phyloP scores from a whole-genome alignment of 1,140 invertebrate species.

The Piezodorus guildinii region DNA sequence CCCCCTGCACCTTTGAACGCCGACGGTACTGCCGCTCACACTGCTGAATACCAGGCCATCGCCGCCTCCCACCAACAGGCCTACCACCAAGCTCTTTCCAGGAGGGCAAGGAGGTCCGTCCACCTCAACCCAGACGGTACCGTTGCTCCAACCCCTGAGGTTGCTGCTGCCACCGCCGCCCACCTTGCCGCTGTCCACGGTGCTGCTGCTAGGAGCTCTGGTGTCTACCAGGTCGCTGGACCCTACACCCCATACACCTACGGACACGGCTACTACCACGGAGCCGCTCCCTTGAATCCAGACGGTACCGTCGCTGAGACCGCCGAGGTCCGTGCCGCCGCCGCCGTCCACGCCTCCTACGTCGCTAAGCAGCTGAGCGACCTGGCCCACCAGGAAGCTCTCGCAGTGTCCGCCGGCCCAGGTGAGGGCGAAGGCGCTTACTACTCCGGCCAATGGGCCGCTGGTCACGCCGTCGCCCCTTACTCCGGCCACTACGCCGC shows the following conservation, averaged over 20 bases:
- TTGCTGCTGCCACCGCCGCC: conserved; percentile 29
- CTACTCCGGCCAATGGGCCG: conserved; percentile 40
- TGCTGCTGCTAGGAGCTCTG: conserved; percentile 26
- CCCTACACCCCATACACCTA: conserved; percentile 30
- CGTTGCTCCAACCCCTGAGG: conserved; percentile 39
- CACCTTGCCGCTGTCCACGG: conserved; percentile 29
- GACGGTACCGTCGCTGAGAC: conserved; percentile 47
- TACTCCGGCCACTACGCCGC: conserved; percentile 34
- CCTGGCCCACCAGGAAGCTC: neutral
- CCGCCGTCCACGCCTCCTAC: conserved; percentile 29
- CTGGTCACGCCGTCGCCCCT: conserved; percentile 43
- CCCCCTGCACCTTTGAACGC: conserved; percentile 22
- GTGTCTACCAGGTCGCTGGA: conserved; percentile 33
- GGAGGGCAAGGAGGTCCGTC: conserved; percentile 15
- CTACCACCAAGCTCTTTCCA: conserved; percentile 4
- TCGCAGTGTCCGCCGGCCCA: neutral
- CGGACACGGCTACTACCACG: conserved; percentile 23
- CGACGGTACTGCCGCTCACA: conserved; percentile 21
- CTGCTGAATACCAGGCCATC: conserved; percentile 42
- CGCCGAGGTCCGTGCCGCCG: conserved; percentile 43
- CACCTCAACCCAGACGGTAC: conserved; percentile 34
- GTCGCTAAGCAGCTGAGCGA: conserved; percentile 27
- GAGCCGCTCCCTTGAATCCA: conserved; percentile 30
- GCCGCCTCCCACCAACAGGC: conserved; percentile 41
- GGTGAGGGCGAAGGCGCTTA: neutral